Base-by-base conservation (phyloP, 2,888 invertebrate species). In the Eilema griseolum region DNA sequence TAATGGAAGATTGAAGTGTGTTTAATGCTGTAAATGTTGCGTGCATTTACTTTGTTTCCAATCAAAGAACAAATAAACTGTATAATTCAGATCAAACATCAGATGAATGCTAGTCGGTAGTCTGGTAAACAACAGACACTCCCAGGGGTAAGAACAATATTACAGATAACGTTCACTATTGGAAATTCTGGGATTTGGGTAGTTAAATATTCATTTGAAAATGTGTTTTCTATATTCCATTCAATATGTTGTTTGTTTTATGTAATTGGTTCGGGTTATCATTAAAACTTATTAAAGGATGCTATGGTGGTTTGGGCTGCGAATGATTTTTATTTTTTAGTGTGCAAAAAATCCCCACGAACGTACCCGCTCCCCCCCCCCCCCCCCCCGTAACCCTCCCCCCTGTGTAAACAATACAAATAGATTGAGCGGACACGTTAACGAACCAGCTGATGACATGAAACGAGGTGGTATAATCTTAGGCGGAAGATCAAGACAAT, bases 131-230 rank as follows among this genome's bases (percentile, higher is more conserved):
- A 65, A 66, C 67, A 28, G 61, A 12, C 57, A 56, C n/a, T 69
- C 69, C 67, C 69, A 61, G 20, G 71, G 64, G 74, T 23, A 52
- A 68, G 61, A 60, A 72, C 69, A 67, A 70, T 56, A 57, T 24
- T 37, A 33, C 66, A 59, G 69, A 67, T 71, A 71, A 71, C 59
- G 23, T 37, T 57, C 67, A 61, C 12, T 52, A 24, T 57, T 65
- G n/a, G 31, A 20, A 24, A 56, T 65, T 20, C 33, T 23, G 23
- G 33, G 12, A 33, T 23, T 41, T 16, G 41, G 16, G 16, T 11
- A 23, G 11, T 33, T 61, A 14, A 23, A 31, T 61, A 37, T 23
- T 23, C 23, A 61, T 37, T 26, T 20, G 37, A 5, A 41, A 41
- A 14, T 26, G 4, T 14, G 59, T 59, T 59, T 59, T 52, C 52